A percentile compares a stretch with the other conserved stretches of the same genome.
Evolutionary conservation across 2,888 invertebrate species (phyloP).

Genomic region (Geophilus truncorum): DNA sequence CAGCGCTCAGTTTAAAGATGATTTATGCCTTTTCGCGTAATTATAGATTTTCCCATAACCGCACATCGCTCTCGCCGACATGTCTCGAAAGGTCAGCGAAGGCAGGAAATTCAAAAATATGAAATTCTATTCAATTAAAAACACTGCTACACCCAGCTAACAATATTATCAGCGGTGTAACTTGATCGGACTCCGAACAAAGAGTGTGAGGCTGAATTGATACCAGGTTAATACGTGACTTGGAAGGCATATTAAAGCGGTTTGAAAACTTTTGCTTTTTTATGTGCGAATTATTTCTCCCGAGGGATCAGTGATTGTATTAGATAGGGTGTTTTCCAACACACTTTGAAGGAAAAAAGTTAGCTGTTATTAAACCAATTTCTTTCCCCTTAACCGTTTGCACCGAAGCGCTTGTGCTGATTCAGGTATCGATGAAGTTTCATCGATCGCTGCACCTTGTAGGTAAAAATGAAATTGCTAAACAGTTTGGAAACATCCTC

Average conservation of each 20-base stretch:
- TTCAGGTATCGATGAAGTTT: not conserved
- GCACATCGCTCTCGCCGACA: no score
- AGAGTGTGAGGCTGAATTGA: not conserved
- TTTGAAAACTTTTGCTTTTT: not conserved
- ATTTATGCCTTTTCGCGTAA: no score
- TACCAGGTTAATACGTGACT: not conserved
- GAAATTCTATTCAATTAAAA: no score
- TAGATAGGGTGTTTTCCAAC: not conserved
- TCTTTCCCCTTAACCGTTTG: not conserved
- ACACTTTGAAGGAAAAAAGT: not conserved
- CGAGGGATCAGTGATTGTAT: not conserved
- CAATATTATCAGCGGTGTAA: not conserved
- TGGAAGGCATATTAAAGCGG: not conserved
- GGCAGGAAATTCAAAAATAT: no score
- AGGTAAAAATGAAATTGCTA: not conserved
- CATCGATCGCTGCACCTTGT: not conserved
- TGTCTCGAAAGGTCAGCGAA: no score
- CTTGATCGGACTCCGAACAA: not conserved
- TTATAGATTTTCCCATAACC: no score
- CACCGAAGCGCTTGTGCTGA: not conserved
- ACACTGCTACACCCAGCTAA: no score
- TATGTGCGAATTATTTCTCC: not conserved
- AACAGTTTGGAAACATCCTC: not conserved
- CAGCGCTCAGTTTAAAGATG: no score
- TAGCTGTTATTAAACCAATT: not conserved